Percentiles rank a stretch among this genome's conserved stretches.
Conservation (phyloP, 2,888 invertebrate genomes). For the Chaetoderma sp. region DNA sequence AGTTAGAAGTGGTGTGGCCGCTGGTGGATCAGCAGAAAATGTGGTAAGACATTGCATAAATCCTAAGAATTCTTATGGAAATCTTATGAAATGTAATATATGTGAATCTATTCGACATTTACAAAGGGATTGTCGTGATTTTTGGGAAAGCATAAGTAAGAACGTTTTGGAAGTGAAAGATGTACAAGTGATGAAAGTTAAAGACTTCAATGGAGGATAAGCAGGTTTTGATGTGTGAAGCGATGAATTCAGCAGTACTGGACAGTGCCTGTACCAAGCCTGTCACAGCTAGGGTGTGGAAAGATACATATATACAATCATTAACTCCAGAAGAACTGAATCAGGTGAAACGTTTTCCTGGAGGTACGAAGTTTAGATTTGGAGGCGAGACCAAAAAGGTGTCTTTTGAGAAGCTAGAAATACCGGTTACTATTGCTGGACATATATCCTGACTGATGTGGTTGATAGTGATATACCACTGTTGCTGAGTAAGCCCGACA, state of each 20-base stretch:
- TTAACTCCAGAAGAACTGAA: neutral
- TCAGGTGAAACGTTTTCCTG: neutral
- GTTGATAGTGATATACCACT: constrained; percentile 28
- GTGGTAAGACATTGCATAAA: too few relatives aligned
- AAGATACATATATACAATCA: constrained; percentile 25
- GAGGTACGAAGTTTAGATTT: constrained; percentile 8
- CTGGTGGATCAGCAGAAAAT: too few relatives aligned
- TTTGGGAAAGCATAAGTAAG: too few relatives aligned
- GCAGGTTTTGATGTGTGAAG: constrained; percentile 18
- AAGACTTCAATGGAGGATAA: neutral
- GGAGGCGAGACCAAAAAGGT: constrained; percentile 27
- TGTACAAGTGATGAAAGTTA: too few relatives aligned
- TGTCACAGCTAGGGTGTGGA: constrained; percentile 27
- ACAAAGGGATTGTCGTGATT: too few relatives aligned
- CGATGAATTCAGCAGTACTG: constrained; percentile 30
- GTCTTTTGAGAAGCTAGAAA: constrained; percentile 16
- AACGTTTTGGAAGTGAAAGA: too few relatives aligned
- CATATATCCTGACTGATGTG: constrained; percentile 28
- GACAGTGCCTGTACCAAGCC: constrained; percentile 33
- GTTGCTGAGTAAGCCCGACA: constrained; percentile 24
- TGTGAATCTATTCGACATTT: too few relatives aligned
- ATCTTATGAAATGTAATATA: too few relatives aligned
- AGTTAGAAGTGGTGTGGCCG: too few relatives aligned
- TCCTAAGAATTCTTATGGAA: too few relatives aligned
- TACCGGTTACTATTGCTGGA: constrained; percentile 30